These are phyloP conservation scores for Tauraco erythrolophus DNA, from an alignment of 2,113 vertebrate genomes.

Conservation along the genomic window DNA sequence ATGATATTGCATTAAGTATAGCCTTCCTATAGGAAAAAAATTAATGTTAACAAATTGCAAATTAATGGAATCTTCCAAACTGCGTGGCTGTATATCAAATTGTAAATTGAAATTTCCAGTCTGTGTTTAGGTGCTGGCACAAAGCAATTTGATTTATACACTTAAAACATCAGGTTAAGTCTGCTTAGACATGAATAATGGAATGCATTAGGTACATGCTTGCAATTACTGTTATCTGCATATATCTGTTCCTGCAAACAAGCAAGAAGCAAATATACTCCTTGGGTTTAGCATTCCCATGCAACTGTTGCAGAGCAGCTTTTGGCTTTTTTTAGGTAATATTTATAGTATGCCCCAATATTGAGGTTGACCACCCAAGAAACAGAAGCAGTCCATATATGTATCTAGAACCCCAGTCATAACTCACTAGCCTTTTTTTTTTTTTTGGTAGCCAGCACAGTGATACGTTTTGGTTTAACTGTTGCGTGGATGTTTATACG, in stretches of 20 bases:
- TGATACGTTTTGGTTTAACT: not conserved
- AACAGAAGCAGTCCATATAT: not conserved
- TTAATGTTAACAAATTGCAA: not conserved
- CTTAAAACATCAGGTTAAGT: not conserved
- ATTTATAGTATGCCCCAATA: not conserved
- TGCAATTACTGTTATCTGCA: not conserved
- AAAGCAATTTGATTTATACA: not conserved
- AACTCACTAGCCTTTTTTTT: not conserved
- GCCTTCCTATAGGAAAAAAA: not conserved
- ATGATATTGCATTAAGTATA: not conserved
- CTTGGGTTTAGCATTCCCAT: not conserved
- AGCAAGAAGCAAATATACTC: not conserved
- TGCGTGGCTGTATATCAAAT: not conserved
- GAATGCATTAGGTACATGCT: not conserved
- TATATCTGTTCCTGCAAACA: not conserved
- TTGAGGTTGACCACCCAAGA: not conserved
- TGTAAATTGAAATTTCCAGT: conserved; percentile 27
- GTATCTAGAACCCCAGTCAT: not conserved
- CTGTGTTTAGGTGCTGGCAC: conserved; percentile 7
- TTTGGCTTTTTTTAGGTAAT: not conserved
- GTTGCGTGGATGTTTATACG: not conserved
- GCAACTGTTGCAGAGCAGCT: not conserved
- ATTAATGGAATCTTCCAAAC: not conserved
- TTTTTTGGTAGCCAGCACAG: not conserved
- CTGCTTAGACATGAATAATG: not conserved